Base-by-base conservation (phyloP, 2,113 vertebrate genomes). In the Antigone vipio region DNA sequence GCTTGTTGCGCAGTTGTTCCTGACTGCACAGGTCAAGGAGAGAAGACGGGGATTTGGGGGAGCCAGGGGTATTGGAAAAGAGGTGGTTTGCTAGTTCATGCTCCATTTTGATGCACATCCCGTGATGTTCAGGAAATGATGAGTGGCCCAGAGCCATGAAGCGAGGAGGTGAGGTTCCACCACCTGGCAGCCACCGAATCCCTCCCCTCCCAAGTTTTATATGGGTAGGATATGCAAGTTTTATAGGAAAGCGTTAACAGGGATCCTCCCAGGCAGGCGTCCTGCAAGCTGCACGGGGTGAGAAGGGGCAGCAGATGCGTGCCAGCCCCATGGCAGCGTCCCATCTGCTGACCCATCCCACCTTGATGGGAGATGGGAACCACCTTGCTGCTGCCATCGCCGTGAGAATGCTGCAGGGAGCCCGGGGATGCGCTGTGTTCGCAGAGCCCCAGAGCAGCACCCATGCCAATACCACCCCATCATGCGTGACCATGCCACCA, bases 201-300 rank as follows among this genome's bases (percentile, higher is more conserved):
- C 66, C 38, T 8, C 44, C 56, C 38, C 35, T 32, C 56, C 32
- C 1, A 3, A 32, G 47, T 1, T 47, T 63, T 21, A 24, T 29
- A 11, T 2, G 21, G 16, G 50, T 5, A 17, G 50, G 27, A 55
- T 2, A 6, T 3, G 15, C 7, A 35, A 12, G 18, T 40, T 67
- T 35, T 42, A 15, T 3, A 32, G 47, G 77, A 34, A 64, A 81
- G 32, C 3, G 1, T 42, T 60, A 16, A 34, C 3, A 49, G 30
- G 56, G 58, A 64, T 24, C 12, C 38, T 87, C 47, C 45, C 30
- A 9, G 5, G 15, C 0, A 16, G 42, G 56, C 1, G 1, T 38
- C 38, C 53, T 56, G 22, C 12, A 9, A 11, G 26, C 26, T 3
- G 3, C n/a, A 4, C 0, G 3, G 13, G 44, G 13, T 0, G 8